Evolutionary conservation across 2,888 invertebrate species (phyloP).

Genomic region (Leptopilina drosophilae): DNA sequence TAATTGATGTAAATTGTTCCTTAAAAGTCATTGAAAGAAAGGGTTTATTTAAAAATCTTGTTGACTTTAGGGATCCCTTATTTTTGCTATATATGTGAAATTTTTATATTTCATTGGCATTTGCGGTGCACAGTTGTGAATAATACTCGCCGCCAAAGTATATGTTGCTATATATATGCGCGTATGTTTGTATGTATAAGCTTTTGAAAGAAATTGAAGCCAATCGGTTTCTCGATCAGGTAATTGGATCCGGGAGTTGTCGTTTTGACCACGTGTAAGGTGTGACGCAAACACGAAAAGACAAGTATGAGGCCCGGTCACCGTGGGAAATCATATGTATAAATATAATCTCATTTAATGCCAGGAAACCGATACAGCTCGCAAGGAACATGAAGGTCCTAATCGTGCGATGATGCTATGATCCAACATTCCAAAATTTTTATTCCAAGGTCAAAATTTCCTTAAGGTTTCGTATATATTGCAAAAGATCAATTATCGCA

Average conservation of each 20-base stretch:
- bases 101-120: background rate
- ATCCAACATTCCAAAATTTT: constrained; percentile 2
- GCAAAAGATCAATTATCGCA: too few species aligned
- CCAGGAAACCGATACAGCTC: constrained; percentile 8
- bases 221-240: constrained; percentile 38
- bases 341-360: constrained; percentile 45
- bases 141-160: constrained; percentile 44
- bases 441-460: background rate
- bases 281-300: constrained; percentile 61
- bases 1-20: too few species aligned
- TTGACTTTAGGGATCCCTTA: too few species aligned
- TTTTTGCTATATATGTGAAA: too few species aligned
- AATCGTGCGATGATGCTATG: background rate
- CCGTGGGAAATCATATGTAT: constrained; percentile 63
- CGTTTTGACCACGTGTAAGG: constrained; percentile 49
- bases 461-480: background rate
- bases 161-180: too few species aligned
- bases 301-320: constrained; percentile 57
- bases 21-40: too few species aligned
- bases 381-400: background rate
- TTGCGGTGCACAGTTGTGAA: constrained; percentile 43
- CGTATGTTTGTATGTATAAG: constrained; percentile 23
- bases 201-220: constrained; percentile 49
- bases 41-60: too few species aligned
- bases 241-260: constrained; percentile 39